A percentile compares a stretch with the other conserved stretches of the same genome.
Evolutionary conservation across 2,888 invertebrate species (phyloP).

Genomic region (Taenaris catops): DNA sequence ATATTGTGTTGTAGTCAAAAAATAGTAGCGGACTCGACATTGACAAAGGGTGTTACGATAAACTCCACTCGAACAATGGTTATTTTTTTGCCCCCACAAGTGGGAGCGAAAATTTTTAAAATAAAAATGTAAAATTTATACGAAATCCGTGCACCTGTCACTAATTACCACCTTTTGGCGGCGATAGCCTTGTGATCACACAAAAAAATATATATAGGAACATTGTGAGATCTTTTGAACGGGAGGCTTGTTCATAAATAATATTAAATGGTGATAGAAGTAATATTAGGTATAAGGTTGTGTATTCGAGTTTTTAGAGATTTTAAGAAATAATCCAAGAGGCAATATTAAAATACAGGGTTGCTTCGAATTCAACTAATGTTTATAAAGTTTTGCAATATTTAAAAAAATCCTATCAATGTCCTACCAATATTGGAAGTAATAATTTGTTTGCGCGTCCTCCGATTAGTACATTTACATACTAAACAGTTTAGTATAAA

Average conservation of each 20-base stretch:
- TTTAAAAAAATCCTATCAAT: no score
- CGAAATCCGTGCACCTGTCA: constrained; percentile 68
- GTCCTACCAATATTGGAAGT: no score
- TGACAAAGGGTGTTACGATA: constrained; percentile 72
- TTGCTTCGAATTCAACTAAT: no score
- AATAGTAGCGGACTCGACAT: constrained; percentile 70
- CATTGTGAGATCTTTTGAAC: constrained; percentile 28
- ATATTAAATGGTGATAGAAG: constrained; percentile 33
- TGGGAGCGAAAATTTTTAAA: constrained; percentile 42
- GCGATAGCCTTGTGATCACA: constrained; percentile 47
- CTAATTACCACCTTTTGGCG: constrained; percentile 78
- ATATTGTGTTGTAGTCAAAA: constrained; percentile 49
- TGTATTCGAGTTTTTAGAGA: neutral
- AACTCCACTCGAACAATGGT: constrained; percentile 50
- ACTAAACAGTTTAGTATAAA: no score
- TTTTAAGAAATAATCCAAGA: no score
- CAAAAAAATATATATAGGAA: constrained; percentile 33
- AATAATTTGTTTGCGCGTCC: no score
- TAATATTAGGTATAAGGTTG: neutral
- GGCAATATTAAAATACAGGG: no score
- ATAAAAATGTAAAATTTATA: constrained; percentile 56
- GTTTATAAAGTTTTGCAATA: no score
- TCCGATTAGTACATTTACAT: no score
- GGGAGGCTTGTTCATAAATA: constrained; percentile 26
- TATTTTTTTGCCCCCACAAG: constrained; percentile 33